These are phyloP conservation scores for Coelopa frigida DNA, from an alignment of 1,140 invertebrate genomes.

Conservation along the genomic window DNA sequence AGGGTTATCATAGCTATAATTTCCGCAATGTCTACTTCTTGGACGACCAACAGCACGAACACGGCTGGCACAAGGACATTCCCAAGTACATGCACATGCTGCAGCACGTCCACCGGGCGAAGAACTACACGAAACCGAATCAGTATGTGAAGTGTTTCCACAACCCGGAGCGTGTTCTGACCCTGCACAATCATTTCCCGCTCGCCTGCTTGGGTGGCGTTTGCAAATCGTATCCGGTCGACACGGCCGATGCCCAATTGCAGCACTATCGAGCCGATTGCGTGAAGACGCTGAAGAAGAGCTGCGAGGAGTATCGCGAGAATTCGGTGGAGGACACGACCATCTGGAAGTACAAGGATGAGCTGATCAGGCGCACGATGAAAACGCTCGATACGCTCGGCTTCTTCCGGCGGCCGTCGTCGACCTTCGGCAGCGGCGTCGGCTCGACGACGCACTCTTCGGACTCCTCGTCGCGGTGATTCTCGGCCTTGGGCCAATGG, in stretches of 20 bases:
- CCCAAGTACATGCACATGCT: constrained; percentile 90
- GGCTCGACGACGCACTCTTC: constrained; percentile 37
- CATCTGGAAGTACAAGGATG: constrained; percentile 80
- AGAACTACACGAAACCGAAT: constrained; percentile 88
- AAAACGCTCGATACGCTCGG: constrained; percentile 63
- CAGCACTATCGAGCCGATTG: constrained; percentile 92
- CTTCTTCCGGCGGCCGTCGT: constrained; percentile 53
- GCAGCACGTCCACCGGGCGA: constrained; percentile 83
- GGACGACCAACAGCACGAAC: constrained; percentile 79
- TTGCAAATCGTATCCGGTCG: constrained; percentile 80
- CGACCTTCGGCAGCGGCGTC: constrained; percentile 17
- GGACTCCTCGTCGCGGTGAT: constrained; percentile 42
- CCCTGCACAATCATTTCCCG: constrained; percentile 89
- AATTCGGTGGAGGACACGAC: constrained; percentile 77
- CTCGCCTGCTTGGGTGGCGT: constrained; percentile 76
- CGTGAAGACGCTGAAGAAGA: constrained; percentile 79
- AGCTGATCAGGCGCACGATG: constrained; percentile 61
- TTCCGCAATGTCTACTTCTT: constrained; percentile 92
- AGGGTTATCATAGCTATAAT: constrained; percentile 75
- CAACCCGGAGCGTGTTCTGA: constrained; percentile 79
- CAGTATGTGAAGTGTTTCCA: constrained; percentile 94
- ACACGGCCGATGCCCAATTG: constrained; percentile 75
- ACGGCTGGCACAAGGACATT: constrained; percentile 74
- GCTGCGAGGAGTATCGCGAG: constrained; percentile 74
- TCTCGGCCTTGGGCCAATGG: constrained; percentile 19